Percentiles rank a stretch among this genome's conserved stretches.
These are phyloP conservation scores for Rhorus exstirpatorius DNA, from an alignment of 2,888 invertebrate species.

Conservation along the genomic window DNA sequence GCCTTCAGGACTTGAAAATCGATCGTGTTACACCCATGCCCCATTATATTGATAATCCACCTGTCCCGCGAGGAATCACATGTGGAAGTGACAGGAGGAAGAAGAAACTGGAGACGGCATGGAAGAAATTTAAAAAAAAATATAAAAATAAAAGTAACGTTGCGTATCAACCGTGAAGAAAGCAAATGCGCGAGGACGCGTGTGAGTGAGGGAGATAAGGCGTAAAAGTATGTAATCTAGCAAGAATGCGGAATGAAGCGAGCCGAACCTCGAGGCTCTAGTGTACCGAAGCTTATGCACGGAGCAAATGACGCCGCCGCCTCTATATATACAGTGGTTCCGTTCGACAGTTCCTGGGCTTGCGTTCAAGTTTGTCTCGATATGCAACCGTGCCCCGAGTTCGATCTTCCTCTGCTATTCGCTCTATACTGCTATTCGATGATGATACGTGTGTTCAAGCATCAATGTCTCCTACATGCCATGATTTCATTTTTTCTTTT, in stretches of 20 bases:
- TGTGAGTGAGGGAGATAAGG: conserved; percentile 40
- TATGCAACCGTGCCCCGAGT: conserved; percentile 16
- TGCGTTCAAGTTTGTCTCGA: conserved; percentile 10
- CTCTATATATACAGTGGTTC: conserved; percentile 15
- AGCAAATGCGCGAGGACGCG: conserved; percentile 25
- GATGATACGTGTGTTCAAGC: conserved; percentile 27
- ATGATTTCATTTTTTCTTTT: conserved; percentile 20
- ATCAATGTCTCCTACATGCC: conserved; percentile 15
- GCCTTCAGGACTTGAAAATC: no score
- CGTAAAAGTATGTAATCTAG: conserved; percentile 71
- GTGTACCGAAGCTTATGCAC: conserved; percentile 60
- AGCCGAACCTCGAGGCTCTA: conserved; percentile 63
- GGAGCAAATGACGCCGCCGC: conserved; percentile 44
- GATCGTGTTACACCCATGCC: neutral
- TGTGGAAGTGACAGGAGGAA: neutral
- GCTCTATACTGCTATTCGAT: conserved; percentile 11
- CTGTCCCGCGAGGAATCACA: neutral
- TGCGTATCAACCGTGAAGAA: neutral
- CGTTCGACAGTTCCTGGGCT: conserved; percentile 54
- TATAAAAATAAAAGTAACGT: conserved; percentile 11
- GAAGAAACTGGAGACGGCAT: neutral
- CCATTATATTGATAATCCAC: conserved; percentile 6
- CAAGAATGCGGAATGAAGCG: conserved; percentile 77
- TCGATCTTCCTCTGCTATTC: conserved; percentile 36
- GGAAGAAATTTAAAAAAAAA: neutral